phyloP scores from a whole-genome alignment of 2,797 vertebrate genomes.

The Microtus californicus region DNA sequence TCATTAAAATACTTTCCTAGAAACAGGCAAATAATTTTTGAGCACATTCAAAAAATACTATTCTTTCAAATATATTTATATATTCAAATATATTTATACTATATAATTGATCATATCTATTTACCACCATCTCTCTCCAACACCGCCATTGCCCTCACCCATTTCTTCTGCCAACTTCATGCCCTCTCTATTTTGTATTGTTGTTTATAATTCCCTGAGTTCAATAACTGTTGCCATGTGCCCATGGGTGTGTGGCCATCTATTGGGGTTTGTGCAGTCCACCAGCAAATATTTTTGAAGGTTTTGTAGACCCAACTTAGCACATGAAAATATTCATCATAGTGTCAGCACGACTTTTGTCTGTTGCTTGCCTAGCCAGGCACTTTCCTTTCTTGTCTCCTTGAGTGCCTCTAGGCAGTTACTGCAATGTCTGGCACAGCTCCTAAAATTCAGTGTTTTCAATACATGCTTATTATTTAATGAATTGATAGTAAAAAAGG shows the following conservation, averaged over 20 bases:
- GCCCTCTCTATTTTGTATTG: too few relatives aligned
- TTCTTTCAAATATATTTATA: not conserved
- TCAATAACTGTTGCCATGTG: not conserved
- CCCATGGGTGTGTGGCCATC: not conserved
- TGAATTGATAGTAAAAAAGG: slow-evolving; percentile 14
- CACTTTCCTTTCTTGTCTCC: not conserved
- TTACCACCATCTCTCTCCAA: not conserved
- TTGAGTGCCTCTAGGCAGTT: not conserved
- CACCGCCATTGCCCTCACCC: not conserved
- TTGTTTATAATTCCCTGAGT: not conserved
- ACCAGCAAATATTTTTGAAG: not conserved
- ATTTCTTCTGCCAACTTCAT: too few relatives aligned
- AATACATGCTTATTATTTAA: not conserved
- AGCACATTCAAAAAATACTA: not conserved
- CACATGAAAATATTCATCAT: not conserved
- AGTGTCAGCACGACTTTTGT: not conserved
- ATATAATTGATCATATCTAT: not conserved
- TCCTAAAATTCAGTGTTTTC: slow-evolving; percentile 1
- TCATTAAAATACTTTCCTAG: not conserved
- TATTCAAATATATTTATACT: not conserved
- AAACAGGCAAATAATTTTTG: not conserved
- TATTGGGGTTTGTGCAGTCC: not conserved
- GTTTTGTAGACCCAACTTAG: not conserved
- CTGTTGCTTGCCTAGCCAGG: not conserved
- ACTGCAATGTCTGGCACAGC: not conserved